These are phyloP conservation scores for Gobionotothen gibberifrons DNA, from an alignment of 2,797 vertebrate genomes.

Conservation along the genomic window DNA sequence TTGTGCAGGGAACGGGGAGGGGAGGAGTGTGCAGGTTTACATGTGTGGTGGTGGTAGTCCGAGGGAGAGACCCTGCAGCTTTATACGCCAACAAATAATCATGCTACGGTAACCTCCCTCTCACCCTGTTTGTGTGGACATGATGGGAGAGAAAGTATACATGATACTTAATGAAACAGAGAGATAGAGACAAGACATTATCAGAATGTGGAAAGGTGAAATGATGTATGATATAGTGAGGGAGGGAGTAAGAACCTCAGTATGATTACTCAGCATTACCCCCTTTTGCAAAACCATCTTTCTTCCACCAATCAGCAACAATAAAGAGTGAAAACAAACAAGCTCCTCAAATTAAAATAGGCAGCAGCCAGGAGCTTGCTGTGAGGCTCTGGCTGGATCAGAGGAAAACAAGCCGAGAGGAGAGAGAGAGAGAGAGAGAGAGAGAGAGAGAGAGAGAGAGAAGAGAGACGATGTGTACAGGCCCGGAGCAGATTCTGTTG, in stretches of 20 bases:
- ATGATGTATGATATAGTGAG: not conserved
- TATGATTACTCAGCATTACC: slow-evolving; percentile 48
- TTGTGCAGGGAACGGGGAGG: slow-evolving; percentile 66
- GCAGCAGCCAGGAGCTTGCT: slow-evolving; percentile 49
- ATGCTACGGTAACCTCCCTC: not conserved
- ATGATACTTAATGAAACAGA: not conserved
- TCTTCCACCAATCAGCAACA: slow-evolving; percentile 32
- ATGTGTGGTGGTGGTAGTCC: slow-evolving; percentile 42
- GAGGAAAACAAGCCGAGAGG: slow-evolving; percentile 61
- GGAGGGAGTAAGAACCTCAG: slow-evolving; percentile 12
- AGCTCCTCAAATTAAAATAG: slow-evolving; percentile 48
- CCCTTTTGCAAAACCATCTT: slow-evolving; percentile 24
- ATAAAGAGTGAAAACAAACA: slow-evolving; percentile 54
- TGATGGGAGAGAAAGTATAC: not conserved
- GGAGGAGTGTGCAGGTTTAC: slow-evolving; percentile 63
- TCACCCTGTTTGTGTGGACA: slow-evolving; percentile 6
- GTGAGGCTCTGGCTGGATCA: slow-evolving; percentile 43
- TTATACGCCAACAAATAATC: slow-evolving; percentile 16
- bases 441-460: slow-evolving; percentile 46
- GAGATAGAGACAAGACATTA: not conserved
- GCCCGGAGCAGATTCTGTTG: slow-evolving; percentile 73
- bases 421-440: slow-evolving; percentile 48
- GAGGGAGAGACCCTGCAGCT: slow-evolving; percentile 43
- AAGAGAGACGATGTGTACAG: slow-evolving; percentile 53
- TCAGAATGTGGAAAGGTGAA: not conserved